Evolutionary conservation across 2,797 vertebrate species (phyloP), one percentile per base, ranked within the genome.

Genomic region (Cottoperca gobio): DNA sequence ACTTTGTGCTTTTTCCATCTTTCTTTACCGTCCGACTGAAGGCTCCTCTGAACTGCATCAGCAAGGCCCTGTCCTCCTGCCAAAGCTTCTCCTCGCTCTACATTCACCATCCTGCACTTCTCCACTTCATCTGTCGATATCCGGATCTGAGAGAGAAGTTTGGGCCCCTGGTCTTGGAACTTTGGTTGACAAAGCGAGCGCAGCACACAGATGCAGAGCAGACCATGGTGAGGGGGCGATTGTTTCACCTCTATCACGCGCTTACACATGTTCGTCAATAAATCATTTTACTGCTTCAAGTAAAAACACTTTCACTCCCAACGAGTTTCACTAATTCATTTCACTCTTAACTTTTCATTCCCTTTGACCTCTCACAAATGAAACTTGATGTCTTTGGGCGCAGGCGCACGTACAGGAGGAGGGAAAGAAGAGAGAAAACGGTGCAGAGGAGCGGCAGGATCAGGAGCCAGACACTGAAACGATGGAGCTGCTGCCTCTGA

Each of bases 41-140:
- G 97, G 86, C 86, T 83, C 66, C 89, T 6, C 73, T 97, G 64
- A 94, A 84, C 79, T 88, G 93, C 84, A 83, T 99, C 91, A 95
- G 81, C 89, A 96, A 94, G 76, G 90, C 84, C 1, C 88, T 96
- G 43, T 91, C 89, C 33, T 89, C 85, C 59, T 87, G 94, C 83
- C 92, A 94, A 39, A 94, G 92, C 73, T 86, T 97, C 83, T 92
- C 88, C 21, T 91, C 91, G 35, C 81, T 97, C 75, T 97, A 97
- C 76, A 87, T 93, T 55, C 97, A 97, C 85, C 95, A 97, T 80
- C 93, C 95, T 2, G 88, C 94, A 6, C 88, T 98, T 57, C 94
- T 98, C 88, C 95, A 91, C 87, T 95, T 99, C 82, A 94, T 98
- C 86, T 96, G 96, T 73, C 65, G 19, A 21, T 96, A 97, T 83